These are phyloP conservation scores for Drosophila kurseongensis DNA, from an alignment of 1,140 invertebrate species.

Conservation along the genomic window DNA sequence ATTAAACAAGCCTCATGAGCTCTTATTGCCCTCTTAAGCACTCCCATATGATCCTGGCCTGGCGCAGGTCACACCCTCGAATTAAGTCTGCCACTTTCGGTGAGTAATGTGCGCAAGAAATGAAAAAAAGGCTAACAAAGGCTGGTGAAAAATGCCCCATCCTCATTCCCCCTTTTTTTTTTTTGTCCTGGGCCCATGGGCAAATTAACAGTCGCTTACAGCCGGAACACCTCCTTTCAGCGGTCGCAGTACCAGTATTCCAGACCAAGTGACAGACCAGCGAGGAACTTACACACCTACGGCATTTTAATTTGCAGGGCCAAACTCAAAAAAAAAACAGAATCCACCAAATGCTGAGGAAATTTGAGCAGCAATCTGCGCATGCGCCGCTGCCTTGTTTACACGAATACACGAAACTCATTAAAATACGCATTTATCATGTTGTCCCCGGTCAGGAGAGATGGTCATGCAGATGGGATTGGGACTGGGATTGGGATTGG, in stretches of 20 bases:
- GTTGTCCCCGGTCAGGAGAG: constrained; percentile 39
- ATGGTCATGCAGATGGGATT: constrained; percentile 35
- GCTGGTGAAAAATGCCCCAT: constrained; percentile 32
- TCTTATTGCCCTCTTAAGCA: constrained; percentile 55
- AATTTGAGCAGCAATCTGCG: constrained; percentile 49
- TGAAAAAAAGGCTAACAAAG: constrained; percentile 43
- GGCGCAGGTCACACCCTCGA: constrained; percentile 72
- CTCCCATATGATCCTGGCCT: constrained; percentile 57
- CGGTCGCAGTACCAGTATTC: constrained; percentile 11
- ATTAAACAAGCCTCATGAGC: constrained; percentile 47
- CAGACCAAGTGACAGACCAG: constrained; percentile 60
- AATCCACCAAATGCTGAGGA: constrained; percentile 53
- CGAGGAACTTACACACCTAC: constrained; percentile 62
- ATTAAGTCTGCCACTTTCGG: constrained; percentile 74
- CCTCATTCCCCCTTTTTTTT: constrained; percentile 1
- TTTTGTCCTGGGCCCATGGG: constrained; percentile 25
- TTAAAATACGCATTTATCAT: constrained; percentile 83
- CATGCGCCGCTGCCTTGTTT: constrained; percentile 73
- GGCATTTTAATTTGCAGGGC: constrained; percentile 61
- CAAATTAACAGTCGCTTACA: constrained; percentile 81
- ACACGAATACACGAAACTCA: constrained; percentile 83
- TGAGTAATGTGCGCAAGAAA: constrained; percentile 64
- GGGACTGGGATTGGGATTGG: constrained; percentile 25
- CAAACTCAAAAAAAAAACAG: constrained; percentile 29
- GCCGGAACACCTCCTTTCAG: constrained; percentile 75